Base-by-base conservation (phyloP, 2,797 vertebrate species). In the Cetoscarus ocellatus region DNA sequence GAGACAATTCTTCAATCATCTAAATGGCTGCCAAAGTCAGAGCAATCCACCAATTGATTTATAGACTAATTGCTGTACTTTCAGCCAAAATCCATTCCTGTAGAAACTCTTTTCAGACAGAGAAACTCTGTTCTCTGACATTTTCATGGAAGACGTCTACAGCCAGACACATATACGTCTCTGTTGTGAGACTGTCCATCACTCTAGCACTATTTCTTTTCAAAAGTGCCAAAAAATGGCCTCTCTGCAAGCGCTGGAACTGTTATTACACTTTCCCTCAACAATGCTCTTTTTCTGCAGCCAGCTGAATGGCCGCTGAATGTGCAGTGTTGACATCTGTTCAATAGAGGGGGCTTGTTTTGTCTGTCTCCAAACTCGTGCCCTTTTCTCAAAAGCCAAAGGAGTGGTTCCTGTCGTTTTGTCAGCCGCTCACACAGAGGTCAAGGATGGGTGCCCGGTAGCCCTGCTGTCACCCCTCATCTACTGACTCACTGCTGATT, bases 351-450 rank as follows among this genome's bases (percentile, higher is more conserved):
- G 11, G 55, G 66, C 74, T 80, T 86, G 64, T 86, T 84, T 77
- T 67, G 76, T 83, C 75, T 48, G 51, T 58, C 62, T 84, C 60
- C 69, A 69, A 67, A 73, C 75, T 76, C 44, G 0, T 75, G 76
- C 64, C 82, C 73, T 83, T 84, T 83, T 68, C 65, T 79, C 57
- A 63, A 68, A 83, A 80, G 77, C 88, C 80, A 88, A 80, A 85
- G 60, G 58, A 79, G 52, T 55, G 66, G 58, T 76, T 84, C 79
- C 61, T 77, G 70, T 80, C 60, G 65, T 73, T 85, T 82, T 78
- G 69, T 85, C 88, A 77, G 86, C 58, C 60, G 42, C 85, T 88
- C 89, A 83, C 48, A 54, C 51, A 55, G 85, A 83, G 91, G 90
- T 92, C 84, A 91, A 79, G 83, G 79, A 86, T 80, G 78, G 79